phyloP scores from a whole-genome alignment of 2,888 invertebrate genomes.

The Chydorus sphaericus region DNA sequence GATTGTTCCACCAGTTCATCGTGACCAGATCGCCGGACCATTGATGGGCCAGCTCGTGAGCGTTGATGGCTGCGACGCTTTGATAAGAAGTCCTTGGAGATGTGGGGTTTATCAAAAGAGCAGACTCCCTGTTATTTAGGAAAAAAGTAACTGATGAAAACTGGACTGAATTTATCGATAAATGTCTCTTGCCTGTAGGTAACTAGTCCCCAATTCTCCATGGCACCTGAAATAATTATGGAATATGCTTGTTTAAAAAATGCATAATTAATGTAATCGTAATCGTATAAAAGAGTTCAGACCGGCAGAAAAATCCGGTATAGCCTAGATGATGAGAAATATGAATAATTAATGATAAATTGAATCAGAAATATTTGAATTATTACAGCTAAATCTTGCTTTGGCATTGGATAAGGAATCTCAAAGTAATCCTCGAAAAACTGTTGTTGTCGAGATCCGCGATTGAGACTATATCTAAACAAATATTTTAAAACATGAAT shows the following conservation, averaged over 20 bases:
- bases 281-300: not conserved
- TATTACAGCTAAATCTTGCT: conserved; percentile 15
- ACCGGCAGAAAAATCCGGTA: conserved; percentile 26
- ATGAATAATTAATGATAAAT: not conserved
- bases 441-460: conserved; percentile 9
- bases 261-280: not conserved
- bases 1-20: conserved; percentile 45
- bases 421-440: conserved; percentile 17
- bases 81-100: conserved; percentile 24
- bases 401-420: conserved; percentile 16
- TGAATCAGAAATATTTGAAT: not conserved
- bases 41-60: conserved; percentile 65
- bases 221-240: conserved; percentile 33
- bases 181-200: conserved; percentile 44
- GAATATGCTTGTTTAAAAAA: not conserved
- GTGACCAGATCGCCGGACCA: conserved; percentile 76
- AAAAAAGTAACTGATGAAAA: not conserved
- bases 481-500: no score
- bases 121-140: conserved; percentile 25
- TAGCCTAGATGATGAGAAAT: not conserved
- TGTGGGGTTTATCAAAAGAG: conserved; percentile 27
- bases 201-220: conserved; percentile 71
- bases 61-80: conserved; percentile 31
- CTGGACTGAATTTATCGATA: not conserved
- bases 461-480: not conserved